Percentiles rank a stretch among this genome's conserved stretches.
Conservation (phyloP, 2,797 vertebrate species). For the Molossus molossus region DNA sequence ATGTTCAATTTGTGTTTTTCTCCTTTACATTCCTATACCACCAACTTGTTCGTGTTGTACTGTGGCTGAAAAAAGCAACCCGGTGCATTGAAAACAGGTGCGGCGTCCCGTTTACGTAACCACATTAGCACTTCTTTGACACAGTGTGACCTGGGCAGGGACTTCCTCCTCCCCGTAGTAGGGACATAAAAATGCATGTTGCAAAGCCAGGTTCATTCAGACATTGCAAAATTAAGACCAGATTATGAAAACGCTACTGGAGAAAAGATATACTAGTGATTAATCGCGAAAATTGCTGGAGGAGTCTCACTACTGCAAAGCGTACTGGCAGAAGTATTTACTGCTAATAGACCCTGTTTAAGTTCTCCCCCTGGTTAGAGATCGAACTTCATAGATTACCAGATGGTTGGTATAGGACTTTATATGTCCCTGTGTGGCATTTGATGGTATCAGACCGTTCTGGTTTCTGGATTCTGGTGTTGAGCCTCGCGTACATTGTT, state of each 20-base stretch:
- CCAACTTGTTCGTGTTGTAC: conserved; percentile 76
- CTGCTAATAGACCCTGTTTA: conserved; percentile 92
- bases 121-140: conserved; percentile 88
- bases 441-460: conserved; percentile 67
- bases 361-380: conserved; percentile 88
- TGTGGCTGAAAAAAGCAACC: conserved; percentile 70
- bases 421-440: conserved; percentile 78
- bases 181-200: conserved; percentile 90
- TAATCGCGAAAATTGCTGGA: conserved; percentile 89
- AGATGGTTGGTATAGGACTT: conserved; percentile 80
- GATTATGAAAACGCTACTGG: conserved; percentile 90
- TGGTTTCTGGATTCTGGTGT: not conserved
- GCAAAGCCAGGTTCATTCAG: conserved; percentile 89
- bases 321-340: conserved; percentile 91
- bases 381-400: conserved; percentile 84
- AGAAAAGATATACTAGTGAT: conserved; percentile 86
- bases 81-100: conserved; percentile 86
- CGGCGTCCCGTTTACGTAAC: conserved; percentile 86
- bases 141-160: conserved; percentile 87
- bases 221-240: conserved; percentile 93
- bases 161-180: conserved; percentile 86
- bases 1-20: not conserved
- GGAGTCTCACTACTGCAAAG: conserved; percentile 90
- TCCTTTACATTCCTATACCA: conserved; percentile 63
- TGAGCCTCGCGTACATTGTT: not conserved